Percentiles rank a stretch among this genome's conserved stretches.
Conservation (phyloP, 2,113 vertebrate species). For the Mastomys natalensis region DNA sequence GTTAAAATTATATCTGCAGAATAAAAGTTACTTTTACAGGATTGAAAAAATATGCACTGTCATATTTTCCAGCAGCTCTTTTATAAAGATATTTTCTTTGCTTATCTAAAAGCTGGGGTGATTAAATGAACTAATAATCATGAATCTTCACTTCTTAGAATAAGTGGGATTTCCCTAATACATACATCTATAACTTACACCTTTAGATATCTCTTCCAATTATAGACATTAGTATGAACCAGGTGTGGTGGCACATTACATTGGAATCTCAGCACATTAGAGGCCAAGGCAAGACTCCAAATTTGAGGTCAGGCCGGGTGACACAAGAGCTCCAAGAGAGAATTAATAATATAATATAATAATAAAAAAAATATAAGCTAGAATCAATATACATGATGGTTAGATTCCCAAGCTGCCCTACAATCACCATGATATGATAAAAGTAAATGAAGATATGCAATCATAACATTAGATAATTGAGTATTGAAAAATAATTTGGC, state of each 20-base stretch:
- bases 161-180: not conserved
- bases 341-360: not conserved
- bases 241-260: not conserved
- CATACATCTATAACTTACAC: not conserved
- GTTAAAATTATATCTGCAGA: too few relatives aligned
- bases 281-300: not conserved
- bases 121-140: conserved; percentile 7
- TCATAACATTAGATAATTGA: not conserved
- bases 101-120: not conserved
- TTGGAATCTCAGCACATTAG: not conserved
- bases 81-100: conserved; percentile 47
- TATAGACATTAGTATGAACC: not conserved
- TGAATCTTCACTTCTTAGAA: not conserved
- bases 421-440: not conserved
- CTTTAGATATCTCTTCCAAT: not conserved
- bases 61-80: not conserved
- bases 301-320: not conserved
- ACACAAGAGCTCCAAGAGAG: not conserved
- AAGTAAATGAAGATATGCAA: not conserved
- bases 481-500: not conserved
- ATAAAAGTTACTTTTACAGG: not conserved
- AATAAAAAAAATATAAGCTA: not conserved
- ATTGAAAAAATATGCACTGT: not conserved
- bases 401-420: not conserved
- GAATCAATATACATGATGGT: not conserved